These are phyloP conservation scores for Sipha flava DNA, from an alignment of 1,140 invertebrate genomes.

Conservation along the genomic window DNA sequence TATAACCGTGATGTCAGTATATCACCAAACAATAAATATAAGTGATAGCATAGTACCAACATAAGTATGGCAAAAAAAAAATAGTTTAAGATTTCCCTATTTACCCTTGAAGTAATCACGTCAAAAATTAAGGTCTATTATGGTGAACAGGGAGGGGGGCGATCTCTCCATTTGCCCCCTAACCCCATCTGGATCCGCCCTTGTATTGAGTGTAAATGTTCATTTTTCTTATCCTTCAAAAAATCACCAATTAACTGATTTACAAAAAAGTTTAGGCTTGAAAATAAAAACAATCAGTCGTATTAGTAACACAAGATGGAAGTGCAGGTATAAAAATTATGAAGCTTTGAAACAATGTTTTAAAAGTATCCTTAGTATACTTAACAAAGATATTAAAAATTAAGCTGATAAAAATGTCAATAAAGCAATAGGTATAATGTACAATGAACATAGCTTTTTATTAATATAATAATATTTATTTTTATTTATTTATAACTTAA, in stretches of 20 bases:
- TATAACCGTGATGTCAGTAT: too few species aligned
- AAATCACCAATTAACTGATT: background rate
- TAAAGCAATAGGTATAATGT: background rate
- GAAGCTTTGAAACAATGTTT: background rate
- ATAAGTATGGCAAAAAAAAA: too few species aligned
- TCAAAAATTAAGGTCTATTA: too few species aligned
- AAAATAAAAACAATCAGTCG: background rate
- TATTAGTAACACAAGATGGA: background rate
- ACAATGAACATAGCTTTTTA: background rate
- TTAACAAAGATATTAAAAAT: background rate
- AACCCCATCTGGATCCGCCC: too few species aligned
- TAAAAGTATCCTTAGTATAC: background rate
- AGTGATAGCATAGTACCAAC: too few species aligned
- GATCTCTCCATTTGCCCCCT: too few species aligned
- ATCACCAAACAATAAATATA: too few species aligned
- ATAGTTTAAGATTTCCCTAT: too few species aligned
- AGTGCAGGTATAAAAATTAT: background rate
- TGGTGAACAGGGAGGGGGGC: too few species aligned
- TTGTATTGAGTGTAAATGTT: background rate
- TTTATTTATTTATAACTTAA: background rate
- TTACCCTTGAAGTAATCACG: too few species aligned
- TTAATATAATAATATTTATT: background rate
- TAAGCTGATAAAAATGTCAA: background rate
- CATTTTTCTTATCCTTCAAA: background rate
- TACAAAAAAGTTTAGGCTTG: background rate